Base-by-base conservation (phyloP, 2,797 vertebrate species). In the Amblyopsis hoosieri region DNA sequence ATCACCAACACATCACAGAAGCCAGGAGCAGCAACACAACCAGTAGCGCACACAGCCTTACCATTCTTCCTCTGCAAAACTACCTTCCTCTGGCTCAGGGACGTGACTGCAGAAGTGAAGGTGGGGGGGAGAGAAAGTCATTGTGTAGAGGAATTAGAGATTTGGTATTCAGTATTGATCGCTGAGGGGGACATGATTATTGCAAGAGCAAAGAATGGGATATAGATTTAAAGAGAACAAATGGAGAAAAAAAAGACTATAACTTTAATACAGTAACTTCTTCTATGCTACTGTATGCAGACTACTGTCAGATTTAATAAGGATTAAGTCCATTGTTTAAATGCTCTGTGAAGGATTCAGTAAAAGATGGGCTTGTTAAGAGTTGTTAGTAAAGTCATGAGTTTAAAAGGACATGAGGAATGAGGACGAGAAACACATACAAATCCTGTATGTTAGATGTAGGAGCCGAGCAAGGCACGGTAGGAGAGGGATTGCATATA, bases 1-100 rank as follows among this genome's bases (percentile, higher is more conserved):
- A 81, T 80, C 79, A 88, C 83, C 62, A 80, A 61, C 64, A 92
- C 74, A 85, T 70, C 71, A 89, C 87, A 90, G 66, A 91, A 88
- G 89, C 90, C 54, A 71, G 73, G 75, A 81, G 78, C 15, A 74
- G 53, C 14, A 71, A 79, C 62, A 78, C 64, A 59, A 67, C 76
- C 57, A 82, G 58, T 60, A 55, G 65, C 70, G 79, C 67, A 84
- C 74, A 81, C 72, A 37, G 33, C 62, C 97, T 99, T 98, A 98
- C 97, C 97, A 93, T 90, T 95, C 95, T 50, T 97, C 96, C 81
- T 96, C 94, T 74, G 94, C 90, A 93, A 93, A 92, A 94, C 91
- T 95, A 96, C 90, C 94, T 78, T 98, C 97, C 90, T 98, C 97
- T 84, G 93, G 90, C 75, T 98, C 97, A 70, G 95, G 94, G 79